Evolutionary conservation across 2,888 invertebrate species (phyloP).

Genomic region (Eucera pruinosa): DNA sequence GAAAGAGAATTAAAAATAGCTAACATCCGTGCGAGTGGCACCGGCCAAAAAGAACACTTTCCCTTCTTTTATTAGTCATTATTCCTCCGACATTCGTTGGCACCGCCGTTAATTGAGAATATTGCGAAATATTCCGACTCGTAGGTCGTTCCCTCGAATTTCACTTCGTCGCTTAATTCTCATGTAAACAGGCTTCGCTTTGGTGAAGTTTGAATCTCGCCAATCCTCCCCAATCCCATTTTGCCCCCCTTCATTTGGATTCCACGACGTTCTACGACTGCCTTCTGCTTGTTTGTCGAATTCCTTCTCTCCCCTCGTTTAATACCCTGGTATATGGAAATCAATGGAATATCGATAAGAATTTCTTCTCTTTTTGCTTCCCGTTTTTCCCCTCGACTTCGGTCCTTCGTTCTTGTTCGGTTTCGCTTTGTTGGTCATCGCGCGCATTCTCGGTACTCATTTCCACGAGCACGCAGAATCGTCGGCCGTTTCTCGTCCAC

Average conservation of each 20-base stretch:
- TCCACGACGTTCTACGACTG: conserved; percentile 26
- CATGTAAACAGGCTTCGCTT: conserved; percentile 9
- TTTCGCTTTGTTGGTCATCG: conserved; percentile 5
- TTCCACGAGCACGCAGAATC: conserved; percentile 31
- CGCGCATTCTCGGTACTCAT: conserved; percentile 14
- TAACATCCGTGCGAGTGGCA: conserved; percentile 51
- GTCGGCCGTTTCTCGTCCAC: conserved; percentile 27
- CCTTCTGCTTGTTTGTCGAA: conserved; percentile 22
- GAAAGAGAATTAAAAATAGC: conserved; percentile 77
- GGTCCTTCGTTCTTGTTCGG: background rate
- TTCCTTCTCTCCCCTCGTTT: conserved; percentile 5
- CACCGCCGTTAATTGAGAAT: conserved; percentile 33
- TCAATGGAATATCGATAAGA: conserved; percentile 39
- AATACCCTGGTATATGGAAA: conserved; percentile 31
- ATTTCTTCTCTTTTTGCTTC: background rate
- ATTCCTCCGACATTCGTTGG: conserved; percentile 23
- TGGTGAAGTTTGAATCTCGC: conserved; percentile 21
- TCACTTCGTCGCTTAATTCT: conserved; percentile 31
- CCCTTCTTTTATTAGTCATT: conserved; percentile 53
- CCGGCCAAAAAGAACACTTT: conserved; percentile 8
- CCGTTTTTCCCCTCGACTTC: background rate
- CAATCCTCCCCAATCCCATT: too few relatives aligned
- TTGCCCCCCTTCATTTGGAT: conserved; percentile 24
- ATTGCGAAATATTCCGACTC: conserved; percentile 18
- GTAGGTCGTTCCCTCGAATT: background rate